phyloP scores from a whole-genome alignment of 2,113 vertebrate species.

The Brachyistius frenatus region DNA sequence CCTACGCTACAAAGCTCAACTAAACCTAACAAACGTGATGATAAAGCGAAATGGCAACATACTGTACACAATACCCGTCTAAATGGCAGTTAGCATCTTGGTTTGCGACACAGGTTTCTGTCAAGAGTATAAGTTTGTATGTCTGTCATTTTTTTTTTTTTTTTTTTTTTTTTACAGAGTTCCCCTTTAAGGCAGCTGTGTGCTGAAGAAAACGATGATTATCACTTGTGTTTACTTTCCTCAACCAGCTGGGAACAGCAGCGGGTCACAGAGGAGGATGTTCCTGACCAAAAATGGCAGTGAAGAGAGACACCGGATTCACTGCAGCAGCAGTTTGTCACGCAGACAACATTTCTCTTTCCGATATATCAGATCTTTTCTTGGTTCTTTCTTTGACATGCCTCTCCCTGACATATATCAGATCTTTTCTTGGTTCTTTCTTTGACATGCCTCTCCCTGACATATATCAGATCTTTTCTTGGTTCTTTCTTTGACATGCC shows the following conservation, averaged over 20 bases:
- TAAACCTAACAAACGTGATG: too few species aligned
- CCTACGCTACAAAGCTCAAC: too few species aligned
- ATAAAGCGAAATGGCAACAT: too few species aligned
- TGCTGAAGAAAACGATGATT: constrained; percentile 45
- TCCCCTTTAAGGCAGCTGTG: constrained; percentile 48
- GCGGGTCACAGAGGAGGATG: constrained; percentile 51
- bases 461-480: background rate
- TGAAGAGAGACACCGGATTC: constrained; percentile 35
- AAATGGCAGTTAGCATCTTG: background rate
- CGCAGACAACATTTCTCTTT: background rate
- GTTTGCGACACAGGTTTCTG: too few species aligned
- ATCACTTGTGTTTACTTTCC: constrained; percentile 72
- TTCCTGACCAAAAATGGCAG: constrained; percentile 83
- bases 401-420: background rate
- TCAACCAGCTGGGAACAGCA: constrained; percentile 53
- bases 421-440: background rate
- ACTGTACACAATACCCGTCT: too few species aligned
- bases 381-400: background rate
- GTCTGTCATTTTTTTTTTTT: background rate
- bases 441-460: background rate
- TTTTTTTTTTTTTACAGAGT: background rate
- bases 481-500: background rate
- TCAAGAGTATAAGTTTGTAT: too few species aligned
- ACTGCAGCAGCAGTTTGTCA: constrained; percentile 31
- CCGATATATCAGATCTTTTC: background rate